Conservation (phyloP, 2,888 invertebrate genomes). For the Ormyrus rosae region DNA sequence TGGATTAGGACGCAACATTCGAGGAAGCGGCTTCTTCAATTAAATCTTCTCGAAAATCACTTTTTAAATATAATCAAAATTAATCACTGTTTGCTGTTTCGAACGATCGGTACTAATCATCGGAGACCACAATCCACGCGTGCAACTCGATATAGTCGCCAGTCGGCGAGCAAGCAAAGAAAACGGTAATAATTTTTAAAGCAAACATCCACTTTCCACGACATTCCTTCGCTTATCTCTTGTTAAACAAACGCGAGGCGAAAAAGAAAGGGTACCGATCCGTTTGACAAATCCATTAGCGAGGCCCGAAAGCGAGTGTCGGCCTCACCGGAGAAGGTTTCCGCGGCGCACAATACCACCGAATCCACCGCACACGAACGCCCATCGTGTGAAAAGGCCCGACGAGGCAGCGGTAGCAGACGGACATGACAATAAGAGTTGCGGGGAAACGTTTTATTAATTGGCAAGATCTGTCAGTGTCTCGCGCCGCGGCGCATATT, state of each 20-base stretch:
- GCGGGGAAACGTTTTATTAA: conserved; percentile 74
- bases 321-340: too few relatives aligned
- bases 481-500: conserved; percentile 66
- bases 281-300: conserved; percentile 47
- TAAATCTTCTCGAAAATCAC: background rate
- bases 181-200: background rate
- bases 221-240: too few relatives aligned
- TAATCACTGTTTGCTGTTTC: conserved; percentile 31
- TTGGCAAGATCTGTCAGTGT: conserved; percentile 74
- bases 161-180: background rate
- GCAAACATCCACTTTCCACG: too few relatives aligned
- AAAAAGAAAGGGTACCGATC: background rate
- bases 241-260: too few relatives aligned
- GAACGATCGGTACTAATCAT: conserved; percentile 37
- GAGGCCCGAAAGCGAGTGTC: background rate
- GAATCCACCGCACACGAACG: too few relatives aligned
- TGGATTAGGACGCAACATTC: background rate
- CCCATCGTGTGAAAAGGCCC: background rate
- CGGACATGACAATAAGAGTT: conserved; percentile 70
- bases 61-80: background rate
- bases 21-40: background rate
- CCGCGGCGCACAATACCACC: too few relatives aligned
- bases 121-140: conserved; percentile 3
- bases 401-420: conserved; percentile 62
- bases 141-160: background rate